Evolutionary conservation across 2,797 vertebrate species (phyloP), one percentile per base, ranked within the genome.

Genomic region (Malacoctenus gilli): DNA sequence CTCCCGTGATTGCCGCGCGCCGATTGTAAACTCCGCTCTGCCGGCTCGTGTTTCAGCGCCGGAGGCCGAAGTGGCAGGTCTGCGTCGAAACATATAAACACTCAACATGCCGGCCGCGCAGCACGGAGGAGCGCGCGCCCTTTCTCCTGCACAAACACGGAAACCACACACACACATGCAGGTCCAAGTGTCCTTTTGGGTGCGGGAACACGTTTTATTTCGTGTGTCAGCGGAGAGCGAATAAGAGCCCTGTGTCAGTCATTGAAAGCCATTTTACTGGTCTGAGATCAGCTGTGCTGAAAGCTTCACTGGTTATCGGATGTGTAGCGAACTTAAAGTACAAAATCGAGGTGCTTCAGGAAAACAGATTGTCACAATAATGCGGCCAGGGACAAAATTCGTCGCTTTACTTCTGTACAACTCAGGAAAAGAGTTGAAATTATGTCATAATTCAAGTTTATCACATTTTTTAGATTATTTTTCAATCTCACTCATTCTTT

Each of bases 31-130:
- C 74, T 70, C 53, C 37, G 63, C 64, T 65, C 59, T 28, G 62
- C 21, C 20, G 77, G 80, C 64, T 89, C 82, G 63, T 50, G 70
- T 87, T 86, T 89, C 82, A 85, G 49, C 71, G 79, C 73, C 18
- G 48, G 59, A 71, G 82, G 82, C 67, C 72, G 59, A 68, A 77
- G 61, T 68, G 77, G 76, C 78, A 59, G 68, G 44, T 16, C 69
- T 71, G 74, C 71, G 68, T 68, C 12, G 56, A 82, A 79, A 81
- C 70, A 8, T 54, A 59, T 76, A 79, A 82, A 83, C 80, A 82
- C 50, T 78, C 10, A n/a, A 4, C 54, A 60, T 28, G 54, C 48
- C 13, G 39, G 55, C n/a, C 36, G 21, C 59, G 36, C 58, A 67
- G 60, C 42, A 32, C 9, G 41, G 47, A 75, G 46, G 37, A 39